Conservation (phyloP, 2,888 invertebrate species). For the Eulithis testata region DNA sequence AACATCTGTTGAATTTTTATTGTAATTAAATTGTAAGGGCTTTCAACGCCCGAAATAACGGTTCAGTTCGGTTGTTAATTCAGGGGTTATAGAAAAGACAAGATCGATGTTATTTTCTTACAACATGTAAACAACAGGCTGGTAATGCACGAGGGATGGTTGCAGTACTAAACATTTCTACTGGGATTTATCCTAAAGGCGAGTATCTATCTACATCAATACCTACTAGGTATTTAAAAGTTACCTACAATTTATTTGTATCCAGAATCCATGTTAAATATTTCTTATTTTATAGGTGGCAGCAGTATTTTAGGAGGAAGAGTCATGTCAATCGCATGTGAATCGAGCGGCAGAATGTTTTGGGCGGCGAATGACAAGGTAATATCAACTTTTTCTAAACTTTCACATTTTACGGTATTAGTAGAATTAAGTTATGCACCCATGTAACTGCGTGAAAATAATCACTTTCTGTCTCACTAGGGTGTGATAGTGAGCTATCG, state of each 20-base stretch:
- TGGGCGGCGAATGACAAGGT: constrained; percentile 94
- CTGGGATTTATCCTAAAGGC: constrained; percentile 90
- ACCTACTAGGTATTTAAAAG: too few species aligned
- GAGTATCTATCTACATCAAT: constrained; percentile 31
- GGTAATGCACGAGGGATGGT: constrained; percentile 90
- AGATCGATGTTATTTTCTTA: constrained; percentile 24
- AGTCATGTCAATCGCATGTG: constrained; percentile 89
- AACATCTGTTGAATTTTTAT: too few species aligned
- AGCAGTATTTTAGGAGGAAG: constrained; percentile 85
- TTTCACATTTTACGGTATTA: too few species aligned
- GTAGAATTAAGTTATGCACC: too few species aligned
- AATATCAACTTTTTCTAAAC: constrained; percentile 15
- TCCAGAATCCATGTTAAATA: too few species aligned
- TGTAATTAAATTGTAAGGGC: too few species aligned
- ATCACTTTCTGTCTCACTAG: constrained; percentile 46
- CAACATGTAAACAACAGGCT: constrained; percentile 67
- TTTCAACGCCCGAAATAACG: too few species aligned
- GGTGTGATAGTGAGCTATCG: constrained; percentile 89
- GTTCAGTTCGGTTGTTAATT: too few species aligned
- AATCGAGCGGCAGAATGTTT: constrained; percentile 90
- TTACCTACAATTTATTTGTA: too few species aligned
- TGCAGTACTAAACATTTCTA: constrained; percentile 92
- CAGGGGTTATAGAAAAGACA: too few species aligned
- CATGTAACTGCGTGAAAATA: too few species aligned
- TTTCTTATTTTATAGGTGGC: constrained; percentile 60